Base-by-base conservation (phyloP, 2,888 invertebrate species). In the Tipula unca region DNA sequence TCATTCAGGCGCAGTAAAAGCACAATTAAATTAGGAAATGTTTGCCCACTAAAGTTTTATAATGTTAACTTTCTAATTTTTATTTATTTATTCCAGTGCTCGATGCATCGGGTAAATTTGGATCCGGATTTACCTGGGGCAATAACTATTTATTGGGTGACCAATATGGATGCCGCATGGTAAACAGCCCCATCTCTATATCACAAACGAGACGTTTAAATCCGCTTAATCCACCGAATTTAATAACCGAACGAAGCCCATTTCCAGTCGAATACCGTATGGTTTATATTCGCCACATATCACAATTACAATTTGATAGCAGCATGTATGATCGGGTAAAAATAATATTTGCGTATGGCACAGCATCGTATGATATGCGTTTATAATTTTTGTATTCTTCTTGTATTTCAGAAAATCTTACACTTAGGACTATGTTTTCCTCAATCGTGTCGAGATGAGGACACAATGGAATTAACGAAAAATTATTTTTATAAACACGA, bases 141-240 rank as follows among this genome's bases (percentile, higher is more conserved):
- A 91, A 92, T 87, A 92, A 91, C 88, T 89, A 90, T 35, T 92
- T 92, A 92, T 84, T 91, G 14, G 92, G 92, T 1, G 89, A 89
- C 8, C 89, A 88, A 39, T 88, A 87, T 3, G 90, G 91, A 84
- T 92, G 92, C 86, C n/a, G 87, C 3, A 90, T 29, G 4, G 13
- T 85, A 29, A 39, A 85, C 17, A 4, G 6, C 0, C 86, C 85
- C n/a, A 82, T 82, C 0, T 25, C 48, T n/a, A 25, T 86, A 14
- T 13, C 39, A 0, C 83, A 85, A 20, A 85, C 86, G 14, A 20
- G 42, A 17, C 13, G 29, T 17, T 32, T 48, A 25, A 82, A 48
- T 10, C 85, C 85, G 29, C 48, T 82, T 13, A 84, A 86, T 82
- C 14, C n/a, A 5, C 14, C 84, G 83, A 85, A 85, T 83, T 85